A percentile compares a stretch with the other conserved stretches of the same genome.
phyloP scores from a whole-genome alignment of 2,797 vertebrate genomes.

The Pipistrellus kuhlii region DNA sequence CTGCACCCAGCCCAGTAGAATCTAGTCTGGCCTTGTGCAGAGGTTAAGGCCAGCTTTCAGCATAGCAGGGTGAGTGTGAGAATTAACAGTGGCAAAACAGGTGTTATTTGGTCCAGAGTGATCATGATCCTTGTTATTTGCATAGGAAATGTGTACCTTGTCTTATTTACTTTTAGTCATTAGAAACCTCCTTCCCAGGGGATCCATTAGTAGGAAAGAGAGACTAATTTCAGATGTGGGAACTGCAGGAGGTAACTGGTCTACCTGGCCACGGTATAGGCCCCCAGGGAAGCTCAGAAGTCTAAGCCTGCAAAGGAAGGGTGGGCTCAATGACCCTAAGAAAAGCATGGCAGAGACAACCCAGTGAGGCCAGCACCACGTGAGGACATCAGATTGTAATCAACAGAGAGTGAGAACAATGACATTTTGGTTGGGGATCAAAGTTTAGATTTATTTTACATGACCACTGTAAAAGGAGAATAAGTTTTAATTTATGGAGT shows the following conservation, averaged over 20 bases:
- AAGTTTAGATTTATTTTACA: conserved; percentile 37
- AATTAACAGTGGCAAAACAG: neutral
- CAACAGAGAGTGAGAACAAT: neutral
- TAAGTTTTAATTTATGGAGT: conserved; percentile 26
- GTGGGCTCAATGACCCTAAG: neutral
- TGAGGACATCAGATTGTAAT: neutral
- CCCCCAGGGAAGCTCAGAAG: neutral
- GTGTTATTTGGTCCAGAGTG: neutral
- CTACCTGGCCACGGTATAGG: neutral
- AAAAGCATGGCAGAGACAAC: neutral
- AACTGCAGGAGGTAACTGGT: neutral
- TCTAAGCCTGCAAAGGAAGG: neutral
- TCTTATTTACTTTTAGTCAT: conserved; percentile 27
- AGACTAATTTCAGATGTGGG: neutral
- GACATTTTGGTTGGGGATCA: neutral
- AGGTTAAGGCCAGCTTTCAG: neutral
- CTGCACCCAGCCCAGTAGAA: neutral
- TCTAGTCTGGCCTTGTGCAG: too few species aligned
- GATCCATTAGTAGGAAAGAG: conserved; percentile 39
- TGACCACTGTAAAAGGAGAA: neutral
- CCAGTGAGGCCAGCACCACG: fast-evolving
- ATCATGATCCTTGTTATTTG: conserved; percentile 8
- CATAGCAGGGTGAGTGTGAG: neutral
- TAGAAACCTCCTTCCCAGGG: conserved; percentile 5
- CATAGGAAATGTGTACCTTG: neutral